These are phyloP conservation scores for Daphoenositta chrysoptera DNA, from an alignment of 2,113 vertebrate species.

Conservation along the genomic window DNA sequence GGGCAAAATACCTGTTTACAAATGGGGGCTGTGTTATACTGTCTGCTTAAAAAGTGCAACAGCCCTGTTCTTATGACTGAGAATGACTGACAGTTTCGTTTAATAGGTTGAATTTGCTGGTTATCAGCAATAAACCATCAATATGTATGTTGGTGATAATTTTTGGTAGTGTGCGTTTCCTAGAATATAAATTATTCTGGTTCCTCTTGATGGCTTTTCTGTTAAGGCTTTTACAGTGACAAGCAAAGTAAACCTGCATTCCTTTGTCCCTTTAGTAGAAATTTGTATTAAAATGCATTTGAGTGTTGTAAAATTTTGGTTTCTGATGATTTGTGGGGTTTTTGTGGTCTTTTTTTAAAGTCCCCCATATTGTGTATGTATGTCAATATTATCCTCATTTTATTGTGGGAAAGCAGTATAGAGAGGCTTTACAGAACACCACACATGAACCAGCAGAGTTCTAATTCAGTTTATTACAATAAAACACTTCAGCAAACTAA, in stretches of 20 bases:
- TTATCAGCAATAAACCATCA: neutral
- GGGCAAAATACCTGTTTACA: neutral
- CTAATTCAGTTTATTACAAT: neutral
- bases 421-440: neutral
- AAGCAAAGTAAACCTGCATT: neutral
- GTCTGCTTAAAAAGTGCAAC: neutral
- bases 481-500: neutral
- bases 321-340: neutral
- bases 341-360: neutral
- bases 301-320: neutral
- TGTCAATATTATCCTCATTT: neutral
- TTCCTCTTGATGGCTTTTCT: neutral
- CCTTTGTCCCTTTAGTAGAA: neutral
- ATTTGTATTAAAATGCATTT: neutral
- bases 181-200: neutral
- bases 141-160: neutral
- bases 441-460: neutral
- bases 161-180: neutral
- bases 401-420: neutral
- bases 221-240: neutral
- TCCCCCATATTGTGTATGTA: accelerated
- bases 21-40: neutral
- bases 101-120: neutral
- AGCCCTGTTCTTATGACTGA: neutral
- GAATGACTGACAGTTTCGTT: neutral